These are phyloP conservation scores for Serilophus lunatus DNA, from an alignment of 2,113 vertebrate species.

Conservation along the genomic window DNA sequence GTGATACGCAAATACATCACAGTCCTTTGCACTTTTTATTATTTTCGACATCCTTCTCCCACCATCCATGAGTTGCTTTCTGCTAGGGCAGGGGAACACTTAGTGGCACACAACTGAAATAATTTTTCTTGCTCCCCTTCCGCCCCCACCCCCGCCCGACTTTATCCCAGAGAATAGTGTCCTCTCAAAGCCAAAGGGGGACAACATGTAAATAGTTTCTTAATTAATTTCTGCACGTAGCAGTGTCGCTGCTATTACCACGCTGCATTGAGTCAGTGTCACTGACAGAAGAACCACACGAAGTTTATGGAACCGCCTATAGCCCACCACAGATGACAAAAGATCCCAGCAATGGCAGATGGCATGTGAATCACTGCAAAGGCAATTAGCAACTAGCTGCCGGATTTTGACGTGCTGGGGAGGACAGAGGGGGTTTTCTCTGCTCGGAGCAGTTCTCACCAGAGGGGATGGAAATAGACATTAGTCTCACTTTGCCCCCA, in stretches of 20 bases:
- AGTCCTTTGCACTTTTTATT: background rate
- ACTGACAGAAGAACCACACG: slow-evolving; percentile 22
- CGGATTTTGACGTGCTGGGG: slow-evolving; percentile 43
- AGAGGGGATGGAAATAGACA: slow-evolving; percentile 44
- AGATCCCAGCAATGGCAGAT: slow-evolving; percentile 56
- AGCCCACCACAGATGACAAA: slow-evolving; percentile 19
- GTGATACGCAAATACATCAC: background rate
- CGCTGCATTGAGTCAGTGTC: background rate
- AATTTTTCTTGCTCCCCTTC: background rate
- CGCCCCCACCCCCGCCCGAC: too few relatives aligned
- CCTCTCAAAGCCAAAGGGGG: background rate
- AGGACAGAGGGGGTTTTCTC: slow-evolving; percentile 41
- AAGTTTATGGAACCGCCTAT: background rate
- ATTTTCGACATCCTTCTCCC: background rate
- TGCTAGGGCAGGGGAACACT: background rate
- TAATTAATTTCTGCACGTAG: background rate
- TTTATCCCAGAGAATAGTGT: background rate
- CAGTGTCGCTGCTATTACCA: background rate
- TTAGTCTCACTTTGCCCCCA: slow-evolving; percentile 33
- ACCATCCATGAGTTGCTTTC: background rate
- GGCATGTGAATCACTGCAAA: slow-evolving; percentile 58
- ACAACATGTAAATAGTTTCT: background rate
- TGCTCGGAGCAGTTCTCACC: slow-evolving; percentile 21
- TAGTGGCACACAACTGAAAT: background rate
- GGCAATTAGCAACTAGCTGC: slow-evolving; percentile 67